These are phyloP conservation scores for Lasioglossum baleicum DNA, from an alignment of 1,140 invertebrate species.

Conservation along the genomic window DNA sequence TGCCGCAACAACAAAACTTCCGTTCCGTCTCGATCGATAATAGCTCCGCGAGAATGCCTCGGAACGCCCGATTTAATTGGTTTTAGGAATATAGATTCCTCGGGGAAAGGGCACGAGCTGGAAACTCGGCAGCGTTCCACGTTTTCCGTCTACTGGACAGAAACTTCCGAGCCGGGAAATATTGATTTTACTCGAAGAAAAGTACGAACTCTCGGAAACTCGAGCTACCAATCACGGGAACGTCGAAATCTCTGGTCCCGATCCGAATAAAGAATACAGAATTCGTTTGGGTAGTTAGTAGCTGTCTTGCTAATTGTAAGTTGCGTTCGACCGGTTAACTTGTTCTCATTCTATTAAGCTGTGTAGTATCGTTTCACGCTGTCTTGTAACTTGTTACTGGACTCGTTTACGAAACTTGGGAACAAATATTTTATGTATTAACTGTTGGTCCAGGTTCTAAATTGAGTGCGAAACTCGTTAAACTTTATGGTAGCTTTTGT, in stretches of 20 bases:
- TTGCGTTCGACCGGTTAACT: too few relatives aligned
- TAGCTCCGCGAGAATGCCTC: neutral
- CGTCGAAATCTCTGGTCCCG: neutral
- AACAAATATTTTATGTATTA: too few relatives aligned
- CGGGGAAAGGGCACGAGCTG: neutral
- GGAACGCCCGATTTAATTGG: slow-evolving; percentile 13
- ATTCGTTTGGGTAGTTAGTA: neutral
- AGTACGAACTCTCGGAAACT: neutral
- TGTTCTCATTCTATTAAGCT: too few relatives aligned
- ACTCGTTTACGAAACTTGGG: too few relatives aligned
- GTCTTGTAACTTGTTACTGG: too few relatives aligned
- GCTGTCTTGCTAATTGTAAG: neutral
- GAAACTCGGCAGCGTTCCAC: neutral
- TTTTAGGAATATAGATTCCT: neutral
- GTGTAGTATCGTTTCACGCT: too few relatives aligned
- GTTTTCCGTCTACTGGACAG: neutral
- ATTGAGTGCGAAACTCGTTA: too few relatives aligned
- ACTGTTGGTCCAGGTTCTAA: too few relatives aligned
- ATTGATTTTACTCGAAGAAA: neutral
- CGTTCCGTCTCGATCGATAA: neutral
- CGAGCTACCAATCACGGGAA: neutral
- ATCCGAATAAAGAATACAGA: too few relatives aligned
- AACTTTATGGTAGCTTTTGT: too few relatives aligned
- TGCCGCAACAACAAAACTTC: neutral
- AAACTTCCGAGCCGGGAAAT: slow-evolving; percentile 10